Conservation (phyloP, 2,797 vertebrate genomes). For the Serranus cabrilla region DNA sequence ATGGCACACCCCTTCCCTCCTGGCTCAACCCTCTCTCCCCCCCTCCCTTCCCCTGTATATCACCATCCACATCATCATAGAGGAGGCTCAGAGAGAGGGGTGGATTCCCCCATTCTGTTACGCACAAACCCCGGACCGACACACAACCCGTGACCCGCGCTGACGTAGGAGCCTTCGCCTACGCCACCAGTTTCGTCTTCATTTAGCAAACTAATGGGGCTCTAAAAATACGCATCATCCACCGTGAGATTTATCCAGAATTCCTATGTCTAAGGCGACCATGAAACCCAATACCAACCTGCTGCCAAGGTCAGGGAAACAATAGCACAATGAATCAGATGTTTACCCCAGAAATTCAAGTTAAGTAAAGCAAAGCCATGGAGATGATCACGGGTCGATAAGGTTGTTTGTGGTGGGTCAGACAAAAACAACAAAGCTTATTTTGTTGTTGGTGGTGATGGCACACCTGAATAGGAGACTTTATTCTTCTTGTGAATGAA, state of each 20-base stretch:
- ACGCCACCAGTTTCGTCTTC: conserved; percentile 77
- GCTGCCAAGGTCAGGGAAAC: conserved; percentile 53
- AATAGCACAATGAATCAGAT: background rate
- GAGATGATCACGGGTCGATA: conserved; percentile 39
- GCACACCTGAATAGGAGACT: conserved; percentile 24
- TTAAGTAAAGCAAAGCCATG: conserved; percentile 11
- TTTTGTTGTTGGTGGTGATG: conserved; percentile 26
- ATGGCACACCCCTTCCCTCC: conserved; percentile 85
- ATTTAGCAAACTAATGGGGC: conserved; percentile 72
- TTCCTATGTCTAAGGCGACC: conserved; percentile 48
- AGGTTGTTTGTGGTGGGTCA: conserved; percentile 29
- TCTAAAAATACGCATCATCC: conserved; percentile 78
- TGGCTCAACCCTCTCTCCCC: conserved; percentile 71
- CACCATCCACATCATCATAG: conserved; percentile 67
- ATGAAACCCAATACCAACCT: conserved; percentile 40
- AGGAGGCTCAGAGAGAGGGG: conserved; percentile 66
- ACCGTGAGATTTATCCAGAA: conserved; percentile 51
- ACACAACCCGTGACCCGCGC: conserved; percentile 61
- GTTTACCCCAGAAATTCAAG: conserved; percentile 24
- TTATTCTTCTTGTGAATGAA: conserved; percentile 21
- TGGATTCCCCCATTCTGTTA: conserved; percentile 79
- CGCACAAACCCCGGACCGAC: conserved; percentile 71
- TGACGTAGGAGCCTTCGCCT: conserved; percentile 78
- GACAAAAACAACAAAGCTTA: conserved; percentile 19
- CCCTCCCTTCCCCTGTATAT: conserved; percentile 61